Evolutionary conservation across 2,113 vertebrate genomes (phyloP).

Genomic region (Sphaerodactylus townsendi): DNA sequence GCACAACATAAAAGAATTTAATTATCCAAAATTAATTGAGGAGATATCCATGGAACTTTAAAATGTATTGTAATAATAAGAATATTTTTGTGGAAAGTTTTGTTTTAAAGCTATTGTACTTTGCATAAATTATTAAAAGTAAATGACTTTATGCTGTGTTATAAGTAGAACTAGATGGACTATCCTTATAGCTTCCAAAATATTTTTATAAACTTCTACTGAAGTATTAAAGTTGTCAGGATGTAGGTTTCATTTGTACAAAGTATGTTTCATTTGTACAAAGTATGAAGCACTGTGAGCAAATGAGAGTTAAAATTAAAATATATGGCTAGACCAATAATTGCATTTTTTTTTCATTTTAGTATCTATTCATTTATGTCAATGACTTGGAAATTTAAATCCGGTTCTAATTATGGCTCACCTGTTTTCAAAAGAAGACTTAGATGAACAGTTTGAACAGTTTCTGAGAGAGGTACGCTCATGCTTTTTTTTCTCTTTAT

Average conservation of each 20-base stretch:
- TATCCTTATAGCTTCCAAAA: not conserved
- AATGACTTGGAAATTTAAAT: constrained; percentile 32
- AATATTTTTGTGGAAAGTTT: not conserved
- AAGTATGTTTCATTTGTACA: not conserved
- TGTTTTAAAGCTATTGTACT: not conserved
- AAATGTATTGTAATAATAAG: not conserved
- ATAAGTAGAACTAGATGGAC: not conserved
- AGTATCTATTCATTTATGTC: not conserved
- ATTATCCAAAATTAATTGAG: not conserved
- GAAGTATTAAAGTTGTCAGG: not conserved
- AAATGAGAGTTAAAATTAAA: not conserved
- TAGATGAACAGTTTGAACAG: constrained; percentile 92
- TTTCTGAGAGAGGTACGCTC: constrained; percentile 91
- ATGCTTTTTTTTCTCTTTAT: not conserved
- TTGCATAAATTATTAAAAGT: not conserved
- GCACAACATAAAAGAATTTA: not conserved
- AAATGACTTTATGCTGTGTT: not conserved
- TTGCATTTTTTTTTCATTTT: constrained; percentile 29
- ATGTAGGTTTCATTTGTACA: not conserved
- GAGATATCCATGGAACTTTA: not conserved
- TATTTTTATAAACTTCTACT: not conserved
- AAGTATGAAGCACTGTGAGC: not conserved
- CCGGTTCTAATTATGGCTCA: constrained; percentile 76
- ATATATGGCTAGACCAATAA: constrained; percentile 11
- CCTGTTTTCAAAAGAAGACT: constrained; percentile 80